Percentiles rank a stretch among this genome's conserved stretches.
phyloP scores from a whole-genome alignment of 2,797 vertebrate genomes.

The Onychomys arenicola region DNA sequence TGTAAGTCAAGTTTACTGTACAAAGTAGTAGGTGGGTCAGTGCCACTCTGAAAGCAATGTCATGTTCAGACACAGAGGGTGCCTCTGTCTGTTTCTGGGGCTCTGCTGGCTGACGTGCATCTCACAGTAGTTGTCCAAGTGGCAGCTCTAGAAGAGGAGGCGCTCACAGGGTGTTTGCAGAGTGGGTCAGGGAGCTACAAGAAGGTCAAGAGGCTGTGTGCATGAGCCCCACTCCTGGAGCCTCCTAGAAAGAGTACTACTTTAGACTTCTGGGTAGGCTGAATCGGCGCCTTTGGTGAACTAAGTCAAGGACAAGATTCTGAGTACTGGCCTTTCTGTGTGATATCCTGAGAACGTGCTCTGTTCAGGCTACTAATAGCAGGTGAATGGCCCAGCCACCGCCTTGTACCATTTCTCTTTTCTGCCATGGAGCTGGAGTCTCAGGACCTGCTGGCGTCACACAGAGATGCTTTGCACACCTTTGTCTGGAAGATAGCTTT shows the following conservation, averaged over 20 bases:
- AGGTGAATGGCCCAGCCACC: background rate
- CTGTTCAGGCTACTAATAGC: background rate
- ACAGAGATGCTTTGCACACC: background rate
- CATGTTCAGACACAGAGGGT: background rate
- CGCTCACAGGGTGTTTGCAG: background rate
- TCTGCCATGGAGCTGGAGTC: constrained; percentile 43
- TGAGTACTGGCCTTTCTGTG: constrained; percentile 27
- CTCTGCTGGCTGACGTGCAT: background rate
- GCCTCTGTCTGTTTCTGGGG: constrained; percentile 29
- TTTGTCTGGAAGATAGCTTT: constrained; percentile 12
- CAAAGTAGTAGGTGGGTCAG: constrained; percentile 20
- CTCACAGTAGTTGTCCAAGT: constrained; percentile 7
- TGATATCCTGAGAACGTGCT: background rate
- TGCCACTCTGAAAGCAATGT: background rate
- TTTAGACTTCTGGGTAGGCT: background rate
- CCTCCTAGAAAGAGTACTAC: background rate
- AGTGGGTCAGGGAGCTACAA: background rate
- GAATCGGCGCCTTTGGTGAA: constrained; percentile 31
- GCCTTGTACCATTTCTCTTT: constrained; percentile 5
- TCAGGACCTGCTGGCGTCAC: background rate
- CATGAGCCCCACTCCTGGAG: background rate
- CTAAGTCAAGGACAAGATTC: background rate
- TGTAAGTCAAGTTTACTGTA: constrained; percentile 52
- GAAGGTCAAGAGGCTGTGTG: background rate
- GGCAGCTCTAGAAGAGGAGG: background rate